Base-by-base conservation (phyloP, 2,113 vertebrate genomes). In the Ochotona princeps region DNA sequence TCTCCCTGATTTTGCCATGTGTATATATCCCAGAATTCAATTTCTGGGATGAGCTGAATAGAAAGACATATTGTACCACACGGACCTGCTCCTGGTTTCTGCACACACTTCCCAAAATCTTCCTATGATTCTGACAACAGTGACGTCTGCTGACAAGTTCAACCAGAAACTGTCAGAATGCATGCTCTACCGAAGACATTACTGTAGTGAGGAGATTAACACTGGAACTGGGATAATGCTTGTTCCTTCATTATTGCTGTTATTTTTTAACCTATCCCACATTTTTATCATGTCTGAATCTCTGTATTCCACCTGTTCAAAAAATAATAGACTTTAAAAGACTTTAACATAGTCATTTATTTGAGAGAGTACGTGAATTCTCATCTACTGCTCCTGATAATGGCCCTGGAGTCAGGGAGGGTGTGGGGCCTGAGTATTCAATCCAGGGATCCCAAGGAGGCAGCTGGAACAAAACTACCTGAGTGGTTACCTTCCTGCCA, bases 261-360 rank as follows among this genome's bases (percentile, higher is more conserved):
- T n/a, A 72, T 78, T 83, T 70, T 25, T 28, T 72, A 23, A 80
- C 9, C 5, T 69, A 81, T 30, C 23, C 47, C 38, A 86, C 65
- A 69, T 65, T 83, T 94, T 93, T 94, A 61, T 80, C 67, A 65
- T 7, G 4, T 96, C 23, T 83, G 54, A 91, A 85, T 38, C 38
- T 57, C 18, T 93, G 54, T 28, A 60, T 38, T 17, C 32, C 60
- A 32, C 32, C n/a, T 83, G 7, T 69, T 44, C 6, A 44, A 44
- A 44, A 44, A 44, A 44, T n/a, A 44, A 44, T n/a, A 28, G 7
- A 61, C 91, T 66, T 76, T 38, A 25, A 93, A 49, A 65, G 38
- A 44, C 38, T 44, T 44, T 44, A 44, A 44, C 38, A 44, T 44
- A 54, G 54, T 57, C 18, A 57, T 18, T 57, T 57, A 57, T 57